Evolutionary conservation across 2,113 vertebrate genomes (phyloP).

Genomic region (Opisthocomus hoazin): DNA sequence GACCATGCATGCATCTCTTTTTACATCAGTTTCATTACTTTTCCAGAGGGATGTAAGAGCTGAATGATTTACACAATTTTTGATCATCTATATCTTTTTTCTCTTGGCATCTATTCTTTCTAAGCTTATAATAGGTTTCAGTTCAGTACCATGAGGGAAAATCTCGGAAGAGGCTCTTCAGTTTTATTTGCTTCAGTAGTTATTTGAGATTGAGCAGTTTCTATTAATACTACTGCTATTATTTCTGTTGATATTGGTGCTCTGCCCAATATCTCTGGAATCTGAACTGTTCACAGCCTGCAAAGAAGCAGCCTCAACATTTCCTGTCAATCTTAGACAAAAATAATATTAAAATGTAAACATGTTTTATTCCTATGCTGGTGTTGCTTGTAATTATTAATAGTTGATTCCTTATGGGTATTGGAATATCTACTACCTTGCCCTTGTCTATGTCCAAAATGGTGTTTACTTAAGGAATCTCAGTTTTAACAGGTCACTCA

Average conservation of each 20-base stretch:
- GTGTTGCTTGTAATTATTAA: neutral
- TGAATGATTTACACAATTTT: neutral
- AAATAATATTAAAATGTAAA: neutral
- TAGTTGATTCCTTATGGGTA: neutral
- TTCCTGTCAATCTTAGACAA: neutral
- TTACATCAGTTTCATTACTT: neutral
- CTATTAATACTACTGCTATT: neutral
- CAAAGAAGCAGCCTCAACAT: neutral
- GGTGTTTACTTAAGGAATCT: neutral
- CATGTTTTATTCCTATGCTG: neutral
- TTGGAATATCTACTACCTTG: neutral
- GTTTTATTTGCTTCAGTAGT: neutral
- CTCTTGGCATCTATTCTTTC: neutral
- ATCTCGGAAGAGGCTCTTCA: neutral
- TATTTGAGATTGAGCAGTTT: neutral
- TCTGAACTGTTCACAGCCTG: neutral
- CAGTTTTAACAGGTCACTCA: neutral
- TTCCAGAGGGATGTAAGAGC: neutral
- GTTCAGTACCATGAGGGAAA: neutral
- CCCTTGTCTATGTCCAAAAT: neutral
- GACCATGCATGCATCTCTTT: neutral
- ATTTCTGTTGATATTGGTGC: neutral
- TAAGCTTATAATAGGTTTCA: neutral
- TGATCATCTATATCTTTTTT: neutral
- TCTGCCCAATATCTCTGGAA: neutral